Percentiles rank a stretch among this genome's conserved stretches.
Conservation (phyloP, 2,797 vertebrate genomes). For the Clarias pachynema region DNA sequence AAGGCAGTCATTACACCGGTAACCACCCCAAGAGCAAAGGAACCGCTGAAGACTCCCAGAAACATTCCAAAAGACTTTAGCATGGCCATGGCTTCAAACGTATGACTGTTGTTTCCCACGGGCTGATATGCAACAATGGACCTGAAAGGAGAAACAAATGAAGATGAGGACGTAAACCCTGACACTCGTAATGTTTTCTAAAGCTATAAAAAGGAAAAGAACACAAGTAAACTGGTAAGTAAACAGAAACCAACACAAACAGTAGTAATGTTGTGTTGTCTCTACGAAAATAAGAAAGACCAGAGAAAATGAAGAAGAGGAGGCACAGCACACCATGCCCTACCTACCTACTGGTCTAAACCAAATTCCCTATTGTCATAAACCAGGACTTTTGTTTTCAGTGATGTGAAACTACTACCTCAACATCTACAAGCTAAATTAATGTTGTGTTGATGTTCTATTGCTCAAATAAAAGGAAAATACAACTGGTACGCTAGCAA, state of each 20-base stretch:
- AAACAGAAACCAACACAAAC: slow-evolving; percentile 33
- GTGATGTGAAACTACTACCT: slow-evolving; percentile 9
- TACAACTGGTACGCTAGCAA: neutral
- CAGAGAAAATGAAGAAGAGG: slow-evolving; percentile 15
- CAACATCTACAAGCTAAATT: slow-evolving; percentile 12
- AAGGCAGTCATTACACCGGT: slow-evolving; percentile 93
- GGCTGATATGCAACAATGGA: slow-evolving; percentile 96
- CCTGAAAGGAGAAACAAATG: slow-evolving; percentile 67
- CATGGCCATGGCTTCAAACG: slow-evolving; percentile 90
- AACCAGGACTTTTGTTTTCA: slow-evolving; percentile 11
- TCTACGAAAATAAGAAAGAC: slow-evolving; percentile 26
- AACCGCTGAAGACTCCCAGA: slow-evolving; percentile 96
- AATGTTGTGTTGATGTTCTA: neutral
- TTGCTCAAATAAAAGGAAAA: neutral
- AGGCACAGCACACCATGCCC: slow-evolving; percentile 34
- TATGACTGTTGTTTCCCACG: slow-evolving; percentile 91
- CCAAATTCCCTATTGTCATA: neutral
- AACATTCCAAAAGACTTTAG: slow-evolving; percentile 94
- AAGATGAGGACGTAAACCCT: slow-evolving; percentile 1
- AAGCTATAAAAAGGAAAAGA: neutral
- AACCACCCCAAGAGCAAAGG: slow-evolving; percentile 92
- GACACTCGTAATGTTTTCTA: neutral
- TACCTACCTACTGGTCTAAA: neutral
- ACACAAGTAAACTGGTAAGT: neutral
- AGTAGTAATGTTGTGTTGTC: slow-evolving; percentile 35